A percentile compares a stretch with the other conserved stretches of the same genome.
Evolutionary conservation across 2,113 vertebrate genomes (phyloP).

Genomic region (Talpa occidentalis): DNA sequence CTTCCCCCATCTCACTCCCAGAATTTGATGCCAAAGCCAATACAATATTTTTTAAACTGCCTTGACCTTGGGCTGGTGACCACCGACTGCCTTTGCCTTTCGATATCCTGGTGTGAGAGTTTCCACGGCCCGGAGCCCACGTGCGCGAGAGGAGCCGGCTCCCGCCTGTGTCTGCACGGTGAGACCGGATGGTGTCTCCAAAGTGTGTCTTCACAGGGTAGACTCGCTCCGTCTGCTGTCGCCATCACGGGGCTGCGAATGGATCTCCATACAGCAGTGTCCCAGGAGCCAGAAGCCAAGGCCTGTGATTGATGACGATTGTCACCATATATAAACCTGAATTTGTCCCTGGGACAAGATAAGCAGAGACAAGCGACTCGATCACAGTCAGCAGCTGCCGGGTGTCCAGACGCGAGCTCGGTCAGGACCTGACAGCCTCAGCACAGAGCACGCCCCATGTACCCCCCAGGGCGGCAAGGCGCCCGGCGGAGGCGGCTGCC

Average conservation of each 20-base stretch:
- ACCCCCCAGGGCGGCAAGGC: too few relatives aligned
- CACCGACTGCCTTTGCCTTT: neutral
- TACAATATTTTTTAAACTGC: neutral
- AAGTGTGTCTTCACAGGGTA: too few relatives aligned
- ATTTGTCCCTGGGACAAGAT: constrained; percentile 57
- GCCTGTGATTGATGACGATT: constrained; percentile 47
- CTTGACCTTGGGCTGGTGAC: neutral
- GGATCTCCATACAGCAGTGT: neutral
- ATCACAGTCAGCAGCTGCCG: constrained; percentile 28
- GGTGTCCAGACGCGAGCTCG: neutral
- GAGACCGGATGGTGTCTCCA: too few relatives aligned
- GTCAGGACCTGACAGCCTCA: neutral
- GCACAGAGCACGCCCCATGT: neutral
- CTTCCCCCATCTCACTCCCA: neutral
- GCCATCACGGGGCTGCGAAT: neutral
- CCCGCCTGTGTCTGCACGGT: neutral
- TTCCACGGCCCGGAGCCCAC: too few relatives aligned
- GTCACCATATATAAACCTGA: constrained; percentile 36
- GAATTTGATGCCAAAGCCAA: neutral
- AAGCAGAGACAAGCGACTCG: neutral
- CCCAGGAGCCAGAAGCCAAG: constrained; percentile 39
- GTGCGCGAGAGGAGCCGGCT: neutral
- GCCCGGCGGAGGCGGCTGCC: too few relatives aligned
- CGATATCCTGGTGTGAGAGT: neutral
- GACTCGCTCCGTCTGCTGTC: too few relatives aligned